Conservation (phyloP, 2,888 invertebrate genomes). For the Callinectes sapidus region DNA sequence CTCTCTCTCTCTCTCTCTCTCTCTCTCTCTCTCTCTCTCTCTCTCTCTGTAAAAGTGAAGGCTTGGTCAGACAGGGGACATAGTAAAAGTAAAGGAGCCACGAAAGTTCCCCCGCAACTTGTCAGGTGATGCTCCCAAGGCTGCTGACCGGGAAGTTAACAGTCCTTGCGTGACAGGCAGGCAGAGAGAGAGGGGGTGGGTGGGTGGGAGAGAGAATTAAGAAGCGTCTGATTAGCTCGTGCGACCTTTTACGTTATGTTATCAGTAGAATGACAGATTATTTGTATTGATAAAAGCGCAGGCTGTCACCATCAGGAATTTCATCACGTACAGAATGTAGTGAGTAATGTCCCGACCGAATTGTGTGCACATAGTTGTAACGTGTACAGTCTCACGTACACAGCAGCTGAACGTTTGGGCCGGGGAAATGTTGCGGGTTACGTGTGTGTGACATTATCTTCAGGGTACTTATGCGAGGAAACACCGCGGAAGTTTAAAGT, state of each 20-base stretch:
- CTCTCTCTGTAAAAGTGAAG: not conserved
- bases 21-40: no score
- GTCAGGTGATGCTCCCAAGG: constrained; percentile 3
- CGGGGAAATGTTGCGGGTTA: not conserved
- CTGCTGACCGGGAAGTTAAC: constrained; percentile 12
- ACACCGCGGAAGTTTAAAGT: constrained; percentile 11
- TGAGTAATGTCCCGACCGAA: no score
- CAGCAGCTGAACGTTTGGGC: not conserved
- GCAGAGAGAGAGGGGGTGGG: not conserved
- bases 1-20: no score
- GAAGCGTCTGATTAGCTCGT: not conserved
- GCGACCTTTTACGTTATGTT: not conserved
- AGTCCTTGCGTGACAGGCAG: not conserved
- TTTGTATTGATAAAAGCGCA: not conserved
- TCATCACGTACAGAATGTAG: not conserved
- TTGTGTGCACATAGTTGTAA: not conserved
- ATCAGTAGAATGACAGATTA: not conserved
- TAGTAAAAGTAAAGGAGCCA: not conserved
- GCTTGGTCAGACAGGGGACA: not conserved
- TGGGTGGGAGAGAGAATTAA: no score
- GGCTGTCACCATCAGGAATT: not conserved
- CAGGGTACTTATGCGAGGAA: not conserved
- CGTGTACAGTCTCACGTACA: not conserved
- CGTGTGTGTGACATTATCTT: not conserved
- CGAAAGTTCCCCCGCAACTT: not conserved